Base-by-base conservation (phyloP, 2,113 vertebrate species). In the Chaetops frenatus region DNA sequence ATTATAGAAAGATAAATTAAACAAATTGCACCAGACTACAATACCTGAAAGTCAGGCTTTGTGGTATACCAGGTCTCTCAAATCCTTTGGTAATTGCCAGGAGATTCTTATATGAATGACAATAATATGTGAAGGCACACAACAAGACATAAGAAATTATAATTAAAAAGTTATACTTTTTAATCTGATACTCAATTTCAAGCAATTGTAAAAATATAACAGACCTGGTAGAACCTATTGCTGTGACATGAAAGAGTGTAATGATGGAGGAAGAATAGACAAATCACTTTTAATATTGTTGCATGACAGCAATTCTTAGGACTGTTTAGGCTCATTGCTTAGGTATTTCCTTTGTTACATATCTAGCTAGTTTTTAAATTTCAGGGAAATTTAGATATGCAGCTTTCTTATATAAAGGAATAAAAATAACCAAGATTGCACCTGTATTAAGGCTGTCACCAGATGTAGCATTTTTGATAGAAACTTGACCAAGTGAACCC, bases 211-310 rank as follows among this genome's bases (percentile, higher is more conserved):
- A 82, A 90, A 51, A 40, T 44, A 9, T 38, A 51, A 51, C 7
- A 56, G 51, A 60, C 1, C 3, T 64, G 13, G 3, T 60, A 28
- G 2, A 38, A 29, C 0, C 2, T 27, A 53, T 28, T 73, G 4
- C 19, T 79, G 44, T 47, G 48, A 82, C 20, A 35, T 35, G 15
- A 64, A 67, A 35, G 16, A 64, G 3, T 11, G 8, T 40, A 76
- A 28, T 8, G 22, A 35, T 28, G 27, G 33, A 84, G n/a, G 21
- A 74, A 47, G 19, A 60, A 31, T 1, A 64, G 42, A 29, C 8
- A 90, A 71, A 71, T 51, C 1, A 54, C 7, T 71, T 92, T 64
- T 31, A 67, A 48, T 79, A 48, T 20, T 78, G 6, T 38, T 60
- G 10, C 47, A 36, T 25, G 15, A 42, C 29, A 71, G 35, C 3